Percentiles rank a stretch among this genome's conserved stretches.
Evolutionary conservation across 2,888 invertebrate genomes (phyloP).

Genomic region (Volucella inflata): DNA sequence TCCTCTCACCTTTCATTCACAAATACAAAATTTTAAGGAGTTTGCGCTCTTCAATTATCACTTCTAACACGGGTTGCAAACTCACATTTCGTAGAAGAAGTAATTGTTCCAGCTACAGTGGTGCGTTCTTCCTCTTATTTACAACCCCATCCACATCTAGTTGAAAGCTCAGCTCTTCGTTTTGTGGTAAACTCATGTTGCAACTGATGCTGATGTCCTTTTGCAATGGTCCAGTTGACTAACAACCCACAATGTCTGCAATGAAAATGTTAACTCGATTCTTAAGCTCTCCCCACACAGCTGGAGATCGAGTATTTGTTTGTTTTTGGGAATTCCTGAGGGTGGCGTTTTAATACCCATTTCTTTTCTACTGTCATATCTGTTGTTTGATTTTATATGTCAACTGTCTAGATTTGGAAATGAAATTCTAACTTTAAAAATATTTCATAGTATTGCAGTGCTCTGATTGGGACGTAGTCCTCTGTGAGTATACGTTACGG

Average conservation of each 20-base stretch:
- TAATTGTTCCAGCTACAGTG: background rate
- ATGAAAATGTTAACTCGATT: conserved; percentile 13
- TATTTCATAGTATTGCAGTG: too few relatives aligned
- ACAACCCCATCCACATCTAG: conserved; percentile 31
- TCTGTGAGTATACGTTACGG: too few relatives aligned
- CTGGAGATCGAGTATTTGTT: background rate
- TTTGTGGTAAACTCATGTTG: conserved; percentile 55
- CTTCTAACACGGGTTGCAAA: conserved; percentile 3
- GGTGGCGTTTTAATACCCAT: conserved; percentile 12
- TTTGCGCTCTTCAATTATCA: conserved; percentile 42
- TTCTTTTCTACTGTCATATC: background rate
- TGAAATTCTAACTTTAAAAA: too few relatives aligned
- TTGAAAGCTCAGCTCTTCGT: conserved; percentile 61
- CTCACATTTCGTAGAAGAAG: background rate
- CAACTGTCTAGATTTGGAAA: too few relatives aligned
- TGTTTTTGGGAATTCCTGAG: conserved; percentile 7
- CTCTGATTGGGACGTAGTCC: too few relatives aligned
- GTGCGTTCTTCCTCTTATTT: conserved; percentile 37
- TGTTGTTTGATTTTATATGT: too few relatives aligned
- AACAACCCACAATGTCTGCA: conserved; percentile 20
- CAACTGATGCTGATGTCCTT: conserved; percentile 30
- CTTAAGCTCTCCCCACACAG: background rate
- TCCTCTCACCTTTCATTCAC: conserved; percentile 33
- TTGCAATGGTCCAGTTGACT: background rate
- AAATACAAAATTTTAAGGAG: conserved; percentile 38